Percentiles rank a stretch among this genome's conserved stretches.
Evolutionary conservation across 1,140 invertebrate genomes (phyloP).

Genomic region (Drosophila fuyamai): DNA sequence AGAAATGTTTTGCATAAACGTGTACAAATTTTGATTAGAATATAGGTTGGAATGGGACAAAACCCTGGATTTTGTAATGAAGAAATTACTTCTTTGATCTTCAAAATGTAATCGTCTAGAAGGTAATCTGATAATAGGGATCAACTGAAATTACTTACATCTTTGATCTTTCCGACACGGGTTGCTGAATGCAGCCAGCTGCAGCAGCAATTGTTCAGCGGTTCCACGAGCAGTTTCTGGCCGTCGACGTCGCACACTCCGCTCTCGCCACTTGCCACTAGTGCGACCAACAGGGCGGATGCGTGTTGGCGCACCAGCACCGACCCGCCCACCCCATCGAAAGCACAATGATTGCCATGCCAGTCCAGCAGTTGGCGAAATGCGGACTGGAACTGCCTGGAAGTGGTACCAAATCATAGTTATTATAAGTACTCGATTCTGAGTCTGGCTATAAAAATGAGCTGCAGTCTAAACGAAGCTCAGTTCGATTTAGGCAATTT

Average conservation of each 20-base stretch:
- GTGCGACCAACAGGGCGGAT: constrained; percentile 68
- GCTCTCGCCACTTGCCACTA: constrained; percentile 64
- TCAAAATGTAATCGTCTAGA: no score
- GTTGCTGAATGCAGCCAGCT: constrained; percentile 75
- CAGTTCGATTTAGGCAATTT: constrained; percentile 31
- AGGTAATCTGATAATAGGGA: no score
- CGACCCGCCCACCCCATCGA: constrained; percentile 67
- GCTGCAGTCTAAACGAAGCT: background rate
- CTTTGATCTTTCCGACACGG: constrained; percentile 42
- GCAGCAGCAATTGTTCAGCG: constrained; percentile 75
- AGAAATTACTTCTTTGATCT: no score
- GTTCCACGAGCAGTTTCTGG: constrained; percentile 55
- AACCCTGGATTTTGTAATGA: no score
- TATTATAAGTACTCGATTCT: constrained; percentile 28
- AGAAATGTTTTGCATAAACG: background rate
- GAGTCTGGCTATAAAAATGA: constrained; percentile 48
- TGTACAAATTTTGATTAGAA: background rate
- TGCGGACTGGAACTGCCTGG: constrained; percentile 76
- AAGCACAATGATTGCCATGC: constrained; percentile 79
- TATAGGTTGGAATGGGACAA: no score
- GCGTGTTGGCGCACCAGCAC: constrained; percentile 79
- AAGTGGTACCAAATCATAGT: constrained; percentile 42
- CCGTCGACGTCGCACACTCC: constrained; percentile 60
- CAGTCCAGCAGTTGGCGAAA: constrained; percentile 79
- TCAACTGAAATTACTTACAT: constrained; percentile 50